Evolutionary conservation across 2,113 vertebrate species (phyloP).

Genomic region (Phylloscopus trochiloides): DNA sequence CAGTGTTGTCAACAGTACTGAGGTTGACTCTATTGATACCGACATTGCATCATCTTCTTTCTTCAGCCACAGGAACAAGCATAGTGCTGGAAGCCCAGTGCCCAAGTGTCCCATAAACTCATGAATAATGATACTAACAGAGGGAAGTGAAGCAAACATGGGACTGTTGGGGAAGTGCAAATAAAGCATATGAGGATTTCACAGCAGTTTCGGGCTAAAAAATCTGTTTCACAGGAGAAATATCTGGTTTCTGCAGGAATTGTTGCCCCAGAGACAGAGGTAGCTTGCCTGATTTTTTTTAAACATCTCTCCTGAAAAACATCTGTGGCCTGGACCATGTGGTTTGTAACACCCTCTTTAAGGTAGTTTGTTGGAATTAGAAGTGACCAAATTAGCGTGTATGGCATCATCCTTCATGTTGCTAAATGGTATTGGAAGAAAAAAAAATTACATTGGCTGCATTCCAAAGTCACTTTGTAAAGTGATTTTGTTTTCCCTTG

Average conservation of each 20-base stretch:
- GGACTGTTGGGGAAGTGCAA: background rate
- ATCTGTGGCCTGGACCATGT: background rate
- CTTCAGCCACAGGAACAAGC: background rate
- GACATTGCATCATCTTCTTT: background rate
- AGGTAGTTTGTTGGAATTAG: background rate
- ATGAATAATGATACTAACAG: background rate
- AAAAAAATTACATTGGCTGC: background rate
- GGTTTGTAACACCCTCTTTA: background rate
- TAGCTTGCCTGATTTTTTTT: background rate
- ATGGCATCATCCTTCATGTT: background rate
- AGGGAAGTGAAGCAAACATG: background rate
- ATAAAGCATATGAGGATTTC: background rate
- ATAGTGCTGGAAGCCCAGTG: background rate
- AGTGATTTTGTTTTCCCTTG: background rate
- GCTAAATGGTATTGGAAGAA: background rate
- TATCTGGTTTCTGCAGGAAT: slow-evolving; percentile 24
- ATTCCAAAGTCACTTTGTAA: background rate
- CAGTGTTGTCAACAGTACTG: background rate
- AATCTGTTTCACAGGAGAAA: slow-evolving; percentile 17
- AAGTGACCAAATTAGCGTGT: background rate
- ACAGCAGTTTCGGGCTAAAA: background rate
- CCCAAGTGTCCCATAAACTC: background rate
- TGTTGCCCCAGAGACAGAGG: slow-evolving; percentile 3
- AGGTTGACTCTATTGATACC: background rate
- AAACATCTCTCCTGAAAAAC: background rate